Base-by-base conservation (phyloP, 2,113 vertebrate genomes). In the Cricetomys ansorgei region DNA sequence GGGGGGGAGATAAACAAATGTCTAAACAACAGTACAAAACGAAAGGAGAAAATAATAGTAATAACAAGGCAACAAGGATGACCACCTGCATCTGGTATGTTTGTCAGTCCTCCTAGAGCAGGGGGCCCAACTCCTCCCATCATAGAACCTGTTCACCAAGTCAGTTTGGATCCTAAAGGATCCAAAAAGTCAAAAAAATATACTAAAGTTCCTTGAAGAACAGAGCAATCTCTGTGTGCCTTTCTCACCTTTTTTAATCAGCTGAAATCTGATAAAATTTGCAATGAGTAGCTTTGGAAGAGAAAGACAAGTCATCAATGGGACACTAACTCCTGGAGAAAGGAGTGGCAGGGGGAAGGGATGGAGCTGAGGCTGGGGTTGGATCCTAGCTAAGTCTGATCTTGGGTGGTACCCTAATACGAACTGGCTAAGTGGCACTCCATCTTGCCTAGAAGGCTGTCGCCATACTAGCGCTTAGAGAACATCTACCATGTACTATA, bases 251-350 rank as follows among this genome's bases (percentile, higher is more conserved):
- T 92, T 87, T 85, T 90, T 37, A 88, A 95, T 87, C 77, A 75
- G 62, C n/a, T 85, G 53, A 95, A 91, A 92, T 89, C 94, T 94
- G 95, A 77, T 80, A 77, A 95, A 96, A 94, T 93, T 76, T 94
- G 59, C 80, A 85, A 65, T 43, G 43, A 86, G 77, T 70, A 86
- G 37, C 40, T 92, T 13, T 93, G 75, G 89, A 92, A 76, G 62
- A 83, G 75, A 93, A 88, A 84, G 86, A 21, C 80, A 55, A n/a
- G 17, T 91, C 92, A 75, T 53, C 37, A 79, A 96, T n/a, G 43
- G 25, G 43, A 34, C 90, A 45, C 55, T 79, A 62, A 92, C 72
- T 64, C 34, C 12, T 31, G 34, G 43, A 62, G 69, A n/a, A 37
- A 94, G 80, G 40, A 64, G 19, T 6, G 48, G 81, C n/a, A 34